Conservation (phyloP, 2,888 invertebrate genomes). For the Zelleria hepariella region DNA sequence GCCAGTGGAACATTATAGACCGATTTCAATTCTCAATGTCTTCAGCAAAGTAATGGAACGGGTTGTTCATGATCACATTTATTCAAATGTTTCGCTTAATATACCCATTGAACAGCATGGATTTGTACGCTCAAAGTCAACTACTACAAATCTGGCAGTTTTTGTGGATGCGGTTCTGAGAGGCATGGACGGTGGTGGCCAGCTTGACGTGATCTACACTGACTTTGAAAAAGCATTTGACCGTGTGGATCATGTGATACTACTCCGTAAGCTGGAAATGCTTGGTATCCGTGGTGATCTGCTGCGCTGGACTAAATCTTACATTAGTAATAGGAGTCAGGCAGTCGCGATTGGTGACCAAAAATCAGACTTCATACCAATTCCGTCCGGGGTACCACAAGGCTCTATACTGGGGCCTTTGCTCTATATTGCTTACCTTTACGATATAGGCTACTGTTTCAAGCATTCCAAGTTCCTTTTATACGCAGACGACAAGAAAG, state of each 20-base stretch:
- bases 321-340: constrained; percentile 3
- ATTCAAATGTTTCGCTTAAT: background rate
- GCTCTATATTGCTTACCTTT: background rate
- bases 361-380: background rate
- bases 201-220: constrained; percentile 3
- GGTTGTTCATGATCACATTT: background rate
- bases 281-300: constrained; percentile 4
- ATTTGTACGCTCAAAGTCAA: background rate
- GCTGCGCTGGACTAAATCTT: constrained; percentile 4
- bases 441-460: background rate
- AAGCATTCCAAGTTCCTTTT: background rate
- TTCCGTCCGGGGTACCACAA: background rate
- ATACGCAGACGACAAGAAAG: background rate
- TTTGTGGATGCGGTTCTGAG: background rate
- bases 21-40: background rate
- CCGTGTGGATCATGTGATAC: constrained; percentile 1
- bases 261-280: background rate
- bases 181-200: background rate
- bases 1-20: background rate
- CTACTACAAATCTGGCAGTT: background rate
- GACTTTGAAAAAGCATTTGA: constrained; percentile 6
- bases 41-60: background rate
- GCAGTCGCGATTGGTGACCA: background rate
- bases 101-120: constrained; percentile 1
- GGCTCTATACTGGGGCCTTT: background rate